phyloP scores from a whole-genome alignment of 2,888 invertebrate species.

The Galerucella nymphaeae region DNA sequence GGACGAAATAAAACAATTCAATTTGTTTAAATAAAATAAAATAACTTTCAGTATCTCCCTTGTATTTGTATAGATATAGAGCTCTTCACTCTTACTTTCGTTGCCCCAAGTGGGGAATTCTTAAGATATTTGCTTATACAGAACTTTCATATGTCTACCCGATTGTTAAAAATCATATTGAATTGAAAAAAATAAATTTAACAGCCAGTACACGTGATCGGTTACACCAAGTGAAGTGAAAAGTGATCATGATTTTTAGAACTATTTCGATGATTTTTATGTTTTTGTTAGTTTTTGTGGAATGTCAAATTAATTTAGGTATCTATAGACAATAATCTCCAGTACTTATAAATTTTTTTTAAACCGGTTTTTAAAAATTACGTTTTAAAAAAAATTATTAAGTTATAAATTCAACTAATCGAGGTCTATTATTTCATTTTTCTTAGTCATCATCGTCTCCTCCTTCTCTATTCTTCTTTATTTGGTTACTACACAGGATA shows the following conservation, averaged over 20 bases:
- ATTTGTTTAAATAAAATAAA: too few relatives aligned
- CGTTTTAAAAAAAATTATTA: too few relatives aligned
- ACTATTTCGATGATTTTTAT: constrained; percentile 27
- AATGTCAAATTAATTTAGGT: constrained; percentile 50
- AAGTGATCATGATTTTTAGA: constrained; percentile 31
- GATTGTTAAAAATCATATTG: constrained; percentile 8
- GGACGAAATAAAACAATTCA: too few relatives aligned
- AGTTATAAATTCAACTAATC: too few relatives aligned
- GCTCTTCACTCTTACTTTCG: constrained; percentile 16
- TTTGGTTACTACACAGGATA: too few relatives aligned
- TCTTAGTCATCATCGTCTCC: too few relatives aligned
- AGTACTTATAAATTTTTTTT: too few relatives aligned
- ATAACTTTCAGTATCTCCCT: background rate
- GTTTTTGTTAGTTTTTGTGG: constrained; percentile 25
- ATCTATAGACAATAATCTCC: background rate
- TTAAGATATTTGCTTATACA: constrained; percentile 10
- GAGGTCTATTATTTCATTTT: too few relatives aligned
- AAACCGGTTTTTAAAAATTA: too few relatives aligned
- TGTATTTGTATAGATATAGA: background rate
- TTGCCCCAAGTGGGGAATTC: constrained; percentile 25
- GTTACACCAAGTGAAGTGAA: background rate
- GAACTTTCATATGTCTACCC: constrained; percentile 25
- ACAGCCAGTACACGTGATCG: background rate
- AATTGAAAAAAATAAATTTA: background rate
- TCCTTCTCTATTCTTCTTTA: too few relatives aligned